Evolutionary conservation across 2,113 vertebrate species (phyloP), one percentile per base, ranked within the genome.

Genomic region (Lepus americanus): DNA sequence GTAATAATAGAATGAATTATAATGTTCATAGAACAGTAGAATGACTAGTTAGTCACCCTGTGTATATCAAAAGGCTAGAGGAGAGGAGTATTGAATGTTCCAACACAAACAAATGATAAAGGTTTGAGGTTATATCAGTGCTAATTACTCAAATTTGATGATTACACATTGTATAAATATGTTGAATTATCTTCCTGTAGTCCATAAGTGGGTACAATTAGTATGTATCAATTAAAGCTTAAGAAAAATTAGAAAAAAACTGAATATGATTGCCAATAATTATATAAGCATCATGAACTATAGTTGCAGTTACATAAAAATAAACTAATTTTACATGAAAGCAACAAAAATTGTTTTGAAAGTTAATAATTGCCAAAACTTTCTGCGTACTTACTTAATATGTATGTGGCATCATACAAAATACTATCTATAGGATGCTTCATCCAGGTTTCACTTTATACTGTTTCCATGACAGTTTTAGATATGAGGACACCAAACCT

Each of bases 181-280:
- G 19, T 59, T 59, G 55, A 59, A 59, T 59, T 59, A 59, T 59
- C 19, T 1, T 44, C 44, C 44, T 44, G 44, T 44, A 44, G 44
- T 44, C 44, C 44, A 59, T 59, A 59, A 59, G 12, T 59, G 19
- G 55, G 55, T 59, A 59, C 4, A 59, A 59, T 59, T 59, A 16
- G 19, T 19, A 59, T 59, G 55, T 59, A 19, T 59, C 14, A 59
- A 59, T 59, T 59, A 59, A 59, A 59, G 19, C 19, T 59, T 19
- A 59, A n/a, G 53, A 88, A 79, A 84, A 73, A 17, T 33, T 61
- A 89, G 44, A 91, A 79, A 76, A 17, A 85, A 85, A 76, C 17
- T 66, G 3, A 85, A 36, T 76, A n/a, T 66, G 31, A 31, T 44
- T 53, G 64, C 39, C 10, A 67, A 25, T 19, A 49, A 78, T 73